Evolutionary conservation across 2,888 invertebrate species (phyloP).

Genomic region (Polia nebulosa): DNA sequence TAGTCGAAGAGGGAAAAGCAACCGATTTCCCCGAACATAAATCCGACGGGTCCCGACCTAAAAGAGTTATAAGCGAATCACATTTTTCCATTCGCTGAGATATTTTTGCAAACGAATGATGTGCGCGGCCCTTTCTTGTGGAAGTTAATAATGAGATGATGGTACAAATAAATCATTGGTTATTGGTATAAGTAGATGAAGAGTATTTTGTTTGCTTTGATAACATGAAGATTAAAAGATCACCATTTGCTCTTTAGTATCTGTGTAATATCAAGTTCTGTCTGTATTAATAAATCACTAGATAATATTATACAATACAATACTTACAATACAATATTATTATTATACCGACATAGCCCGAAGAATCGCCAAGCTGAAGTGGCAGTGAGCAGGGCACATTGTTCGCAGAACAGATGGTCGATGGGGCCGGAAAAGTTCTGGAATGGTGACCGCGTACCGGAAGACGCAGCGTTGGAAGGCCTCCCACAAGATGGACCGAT

Average conservation of each 20-base stretch:
- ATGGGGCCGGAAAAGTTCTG: too few relatives aligned
- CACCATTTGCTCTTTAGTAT: slow-evolving; percentile 1
- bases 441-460: too few relatives aligned
- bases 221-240: background rate
- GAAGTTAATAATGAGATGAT: slow-evolving; percentile 50
- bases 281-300: background rate
- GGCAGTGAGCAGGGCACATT: too few relatives aligned
- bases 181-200: background rate
- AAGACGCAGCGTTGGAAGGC: too few relatives aligned
- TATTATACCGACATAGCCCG: too few relatives aligned
- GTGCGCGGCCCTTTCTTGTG: slow-evolving; percentile 33
- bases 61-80: slow-evolving; percentile 84
- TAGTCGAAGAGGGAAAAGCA: slow-evolving; percentile 80
- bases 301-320: too few relatives aligned
- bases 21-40: slow-evolving; percentile 80
- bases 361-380: too few relatives aligned
- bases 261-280: background rate
- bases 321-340: too few relatives aligned
- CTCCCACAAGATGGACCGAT: too few relatives aligned
- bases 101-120: slow-evolving; percentile 63
- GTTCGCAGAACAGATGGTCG: too few relatives aligned
- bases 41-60: slow-evolving; percentile 74
- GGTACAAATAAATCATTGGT: slow-evolving; percentile 30
- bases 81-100: slow-evolving; percentile 76
- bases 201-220: background rate